A percentile compares a stretch with the other conserved stretches of the same genome.
Evolutionary conservation across 2,888 invertebrate genomes (phyloP).

Genomic region (Globia sparganii): DNA sequence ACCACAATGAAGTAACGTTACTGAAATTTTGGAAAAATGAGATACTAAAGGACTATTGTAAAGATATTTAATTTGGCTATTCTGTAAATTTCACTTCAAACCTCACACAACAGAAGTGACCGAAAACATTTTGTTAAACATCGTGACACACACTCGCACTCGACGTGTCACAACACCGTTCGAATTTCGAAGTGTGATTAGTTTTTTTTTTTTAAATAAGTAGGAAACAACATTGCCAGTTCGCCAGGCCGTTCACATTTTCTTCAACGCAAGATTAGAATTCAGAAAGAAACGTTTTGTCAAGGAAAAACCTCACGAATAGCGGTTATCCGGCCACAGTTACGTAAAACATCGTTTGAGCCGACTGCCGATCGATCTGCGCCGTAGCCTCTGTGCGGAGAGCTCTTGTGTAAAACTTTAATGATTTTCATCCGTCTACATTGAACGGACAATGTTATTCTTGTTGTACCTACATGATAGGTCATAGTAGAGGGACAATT

Average conservation of each 20-base stretch:
- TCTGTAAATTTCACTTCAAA: neutral
- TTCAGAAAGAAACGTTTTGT: neutral
- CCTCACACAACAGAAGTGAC: neutral
- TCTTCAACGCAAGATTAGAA: neutral
- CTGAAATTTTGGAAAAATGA: too few species aligned
- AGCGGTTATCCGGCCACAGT: neutral
- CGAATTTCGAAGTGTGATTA: neutral
- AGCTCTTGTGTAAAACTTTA: neutral
- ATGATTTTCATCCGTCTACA: slow-evolving; percentile 1
- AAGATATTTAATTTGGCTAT: neutral
- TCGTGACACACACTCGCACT: neutral
- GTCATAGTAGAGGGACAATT: neutral
- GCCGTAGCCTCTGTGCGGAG: slow-evolving; percentile 28
- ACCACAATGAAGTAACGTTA: too few species aligned
- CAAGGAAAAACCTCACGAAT: neutral
- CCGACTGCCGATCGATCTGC: slow-evolving; percentile 45
- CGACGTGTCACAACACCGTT: neutral
- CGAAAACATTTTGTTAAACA: neutral
- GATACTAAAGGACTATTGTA: too few species aligned
- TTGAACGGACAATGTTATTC: neutral
- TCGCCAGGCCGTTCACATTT: neutral
- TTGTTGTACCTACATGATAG: neutral
- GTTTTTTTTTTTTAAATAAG: too few species aligned
- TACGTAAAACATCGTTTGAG: slow-evolving; percentile 11
- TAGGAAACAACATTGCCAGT: neutral